Evolutionary conservation across 2,888 invertebrate species (phyloP).

Genomic region (Hydrotaea diabolus): DNA sequence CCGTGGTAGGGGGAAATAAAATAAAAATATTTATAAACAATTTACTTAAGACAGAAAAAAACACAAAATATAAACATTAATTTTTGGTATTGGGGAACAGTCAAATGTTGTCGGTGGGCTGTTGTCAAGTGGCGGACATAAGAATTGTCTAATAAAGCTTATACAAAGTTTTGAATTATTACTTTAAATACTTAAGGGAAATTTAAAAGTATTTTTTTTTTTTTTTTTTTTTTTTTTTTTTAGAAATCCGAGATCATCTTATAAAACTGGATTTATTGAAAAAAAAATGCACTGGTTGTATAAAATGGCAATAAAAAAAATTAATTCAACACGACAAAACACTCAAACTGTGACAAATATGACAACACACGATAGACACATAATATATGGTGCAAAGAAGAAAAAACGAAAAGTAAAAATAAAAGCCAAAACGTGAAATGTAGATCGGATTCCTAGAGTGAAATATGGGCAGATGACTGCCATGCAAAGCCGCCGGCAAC

Average conservation of each 20-base stretch:
- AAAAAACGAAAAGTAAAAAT: too few species aligned
- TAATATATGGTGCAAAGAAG: not conserved
- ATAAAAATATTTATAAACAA: slow-evolving; percentile 22
- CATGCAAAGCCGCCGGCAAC: too few species aligned
- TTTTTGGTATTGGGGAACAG: too few species aligned
- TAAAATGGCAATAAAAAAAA: slow-evolving; percentile 13
- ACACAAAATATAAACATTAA: too few species aligned
- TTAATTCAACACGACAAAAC: not conserved
- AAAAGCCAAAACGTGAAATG: slow-evolving; percentile 1
- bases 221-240: not conserved
- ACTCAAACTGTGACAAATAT: slow-evolving; percentile 26
- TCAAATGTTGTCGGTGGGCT: too few species aligned
- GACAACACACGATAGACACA: slow-evolving; percentile 9
- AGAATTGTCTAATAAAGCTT: too few species aligned
- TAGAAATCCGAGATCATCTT: slow-evolving; percentile 54
- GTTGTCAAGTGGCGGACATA: too few species aligned
- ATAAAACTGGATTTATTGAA: slow-evolving; percentile 46
- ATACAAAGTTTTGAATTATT: too few species aligned
- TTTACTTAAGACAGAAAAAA: not conserved
- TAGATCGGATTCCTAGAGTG: slow-evolving; percentile 28
- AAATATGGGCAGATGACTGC: not conserved
- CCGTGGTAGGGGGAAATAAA: not conserved
- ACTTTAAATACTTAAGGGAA: too few species aligned
- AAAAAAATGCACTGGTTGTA: slow-evolving; percentile 45
- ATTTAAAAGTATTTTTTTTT: not conserved